Conservation (phyloP, 2,888 invertebrate species). For the Phorcus lineatus region DNA sequence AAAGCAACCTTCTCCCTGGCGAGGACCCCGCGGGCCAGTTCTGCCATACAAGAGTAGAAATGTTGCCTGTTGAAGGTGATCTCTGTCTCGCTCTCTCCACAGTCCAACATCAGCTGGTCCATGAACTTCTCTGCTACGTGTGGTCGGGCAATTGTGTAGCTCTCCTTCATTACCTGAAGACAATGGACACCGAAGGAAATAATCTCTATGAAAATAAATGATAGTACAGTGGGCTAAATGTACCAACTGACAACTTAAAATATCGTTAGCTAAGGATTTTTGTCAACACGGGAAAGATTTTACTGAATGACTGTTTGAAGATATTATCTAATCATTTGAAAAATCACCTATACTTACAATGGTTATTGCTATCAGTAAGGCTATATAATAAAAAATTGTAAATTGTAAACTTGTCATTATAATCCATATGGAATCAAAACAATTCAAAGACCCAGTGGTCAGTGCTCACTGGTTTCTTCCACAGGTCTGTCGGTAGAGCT, state of each 20-base stretch:
- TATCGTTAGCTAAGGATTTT: too few species aligned
- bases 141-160: conserved; percentile 71
- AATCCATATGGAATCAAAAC: too few species aligned
- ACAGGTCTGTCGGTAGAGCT: conserved; percentile 75
- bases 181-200: not conserved
- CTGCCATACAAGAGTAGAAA: conserved; percentile 64
- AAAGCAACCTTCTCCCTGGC: conserved; percentile 71
- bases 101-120: conserved; percentile 57
- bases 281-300: too few species aligned
- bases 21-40: conserved; percentile 69
- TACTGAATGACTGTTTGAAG: too few species aligned
- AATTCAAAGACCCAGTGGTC: too few species aligned
- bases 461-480: conserved; percentile 73
- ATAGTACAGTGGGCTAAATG: too few species aligned
- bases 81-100: conserved; percentile 54
- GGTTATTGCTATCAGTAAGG: too few species aligned
- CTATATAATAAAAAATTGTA: too few species aligned
- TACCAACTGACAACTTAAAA: too few species aligned
- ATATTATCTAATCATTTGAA: too few species aligned
- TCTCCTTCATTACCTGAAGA: conserved; percentile 73
- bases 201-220: not conserved
- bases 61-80: conserved; percentile 66
- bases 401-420: too few species aligned
- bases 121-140: conserved; percentile 72
- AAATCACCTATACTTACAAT: too few species aligned